Evolutionary conservation across 2,888 invertebrate genomes (phyloP).

Genomic region (Bugula neritina): DNA sequence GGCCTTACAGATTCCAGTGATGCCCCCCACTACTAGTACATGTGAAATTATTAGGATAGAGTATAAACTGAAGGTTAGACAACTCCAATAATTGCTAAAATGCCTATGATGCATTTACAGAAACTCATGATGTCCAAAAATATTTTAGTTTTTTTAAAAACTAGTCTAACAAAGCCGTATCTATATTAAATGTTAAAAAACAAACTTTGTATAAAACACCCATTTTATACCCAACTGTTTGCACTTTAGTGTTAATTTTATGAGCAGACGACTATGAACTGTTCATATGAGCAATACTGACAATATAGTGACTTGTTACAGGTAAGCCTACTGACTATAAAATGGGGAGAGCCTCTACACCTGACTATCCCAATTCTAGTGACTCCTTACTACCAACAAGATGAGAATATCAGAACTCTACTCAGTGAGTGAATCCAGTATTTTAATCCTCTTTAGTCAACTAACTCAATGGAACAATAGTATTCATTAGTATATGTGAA

Average conservation of each 20-base stretch:
- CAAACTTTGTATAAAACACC: no score
- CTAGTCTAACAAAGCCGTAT: no score
- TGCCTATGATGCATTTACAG: background rate
- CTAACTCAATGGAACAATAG: no score
- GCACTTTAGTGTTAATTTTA: no score
- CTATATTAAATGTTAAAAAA: no score
- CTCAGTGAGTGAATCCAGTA: conserved; percentile 2
- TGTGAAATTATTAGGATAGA: conserved; percentile 68
- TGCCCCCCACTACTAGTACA: conserved; percentile 66
- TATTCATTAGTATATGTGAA: no score
- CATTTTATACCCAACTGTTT: no score
- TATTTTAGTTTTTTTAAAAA: no score
- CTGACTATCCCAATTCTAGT: conserved; percentile 71
- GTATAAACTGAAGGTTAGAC: conserved; percentile 65
- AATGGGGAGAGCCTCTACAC: conserved; percentile 65
- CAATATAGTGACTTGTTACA: no score
- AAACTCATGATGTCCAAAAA: conserved; percentile 32
- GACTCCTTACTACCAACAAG: conserved; percentile 25
- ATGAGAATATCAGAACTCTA: background rate
- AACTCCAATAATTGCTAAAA: background rate
- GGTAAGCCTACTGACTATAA: conserved; percentile 67
- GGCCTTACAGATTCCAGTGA: conserved; percentile 64
- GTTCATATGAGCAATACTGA: no score
- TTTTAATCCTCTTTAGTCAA: no score
- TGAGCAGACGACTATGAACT: no score